phyloP scores from a whole-genome alignment of 2,888 invertebrate genomes.

The Serripes groenlandicus region DNA sequence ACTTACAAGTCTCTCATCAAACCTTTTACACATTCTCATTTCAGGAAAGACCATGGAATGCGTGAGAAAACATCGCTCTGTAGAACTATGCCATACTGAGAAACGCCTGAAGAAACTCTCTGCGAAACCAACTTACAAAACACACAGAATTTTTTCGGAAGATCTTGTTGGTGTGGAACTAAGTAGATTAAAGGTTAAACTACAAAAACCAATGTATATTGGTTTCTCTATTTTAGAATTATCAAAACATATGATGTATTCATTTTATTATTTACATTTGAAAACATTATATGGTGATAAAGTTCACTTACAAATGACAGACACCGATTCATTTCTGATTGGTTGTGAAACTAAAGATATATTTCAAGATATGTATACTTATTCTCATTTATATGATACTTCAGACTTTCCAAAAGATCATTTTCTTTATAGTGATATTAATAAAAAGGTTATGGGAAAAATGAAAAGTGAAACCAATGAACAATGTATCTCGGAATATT shows the following conservation, averaged over 20 bases:
- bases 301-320: slow-evolving; percentile 41
- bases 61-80: slow-evolving; percentile 82
- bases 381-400: slow-evolving; percentile 47
- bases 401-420: slow-evolving; percentile 47
- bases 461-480: slow-evolving; percentile 54
- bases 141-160: slow-evolving; percentile 79
- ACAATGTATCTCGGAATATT: slow-evolving; percentile 45
- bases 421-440: slow-evolving; percentile 30
- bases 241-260: slow-evolving; percentile 85
- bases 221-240: slow-evolving; percentile 86
- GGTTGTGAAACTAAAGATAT: slow-evolving; percentile 41
- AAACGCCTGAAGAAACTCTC: slow-evolving; percentile 32
- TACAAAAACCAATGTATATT: slow-evolving; percentile 85
- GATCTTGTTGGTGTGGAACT: slow-evolving; percentile 84
- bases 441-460: slow-evolving; percentile 56
- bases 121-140: slow-evolving; percentile 59
- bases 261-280: slow-evolving; percentile 82
- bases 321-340: slow-evolving; percentile 46
- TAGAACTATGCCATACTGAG: slow-evolving; percentile 69
- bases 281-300: slow-evolving; percentile 71
- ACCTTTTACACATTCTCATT: slow-evolving; percentile 42
- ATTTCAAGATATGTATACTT: slow-evolving; percentile 43
- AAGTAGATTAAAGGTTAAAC: slow-evolving; percentile 52
- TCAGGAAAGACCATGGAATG: slow-evolving; percentile 87
- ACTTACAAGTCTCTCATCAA: too few relatives aligned